phyloP scores from a whole-genome alignment of 2,888 invertebrate genomes.

The Blastobasis adustella region DNA sequence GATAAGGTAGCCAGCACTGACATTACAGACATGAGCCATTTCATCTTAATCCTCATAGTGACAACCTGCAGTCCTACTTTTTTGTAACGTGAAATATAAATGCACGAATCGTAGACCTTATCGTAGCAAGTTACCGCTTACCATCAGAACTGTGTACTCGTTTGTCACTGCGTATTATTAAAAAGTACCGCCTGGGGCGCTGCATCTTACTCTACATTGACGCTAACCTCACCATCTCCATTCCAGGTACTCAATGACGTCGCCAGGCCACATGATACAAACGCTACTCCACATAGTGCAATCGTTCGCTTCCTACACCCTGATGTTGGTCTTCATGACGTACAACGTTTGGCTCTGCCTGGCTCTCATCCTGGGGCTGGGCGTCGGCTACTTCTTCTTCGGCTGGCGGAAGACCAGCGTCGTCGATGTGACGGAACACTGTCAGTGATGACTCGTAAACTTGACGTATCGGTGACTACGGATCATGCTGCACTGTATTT shows the following conservation, averaged over 20 bases:
- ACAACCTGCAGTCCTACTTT: too few relatives aligned
- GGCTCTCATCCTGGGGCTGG: constrained; percentile 91
- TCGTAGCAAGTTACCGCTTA: too few relatives aligned
- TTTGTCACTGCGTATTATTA: too few relatives aligned
- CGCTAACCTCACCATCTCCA: background rate
- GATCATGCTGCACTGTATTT: too few relatives aligned
- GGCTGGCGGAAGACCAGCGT: constrained; percentile 95
- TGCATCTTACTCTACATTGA: background rate
- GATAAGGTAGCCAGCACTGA: too few relatives aligned
- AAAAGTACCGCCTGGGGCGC: too few relatives aligned
- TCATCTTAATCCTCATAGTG: too few relatives aligned
- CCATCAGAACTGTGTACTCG: too few relatives aligned
- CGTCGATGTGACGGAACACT: constrained; percentile 94
- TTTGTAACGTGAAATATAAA: too few relatives aligned
- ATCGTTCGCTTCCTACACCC: constrained; percentile 90
- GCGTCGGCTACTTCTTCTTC: constrained; percentile 93
- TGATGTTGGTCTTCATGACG: constrained; percentile 98
- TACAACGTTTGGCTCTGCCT: constrained; percentile 96
- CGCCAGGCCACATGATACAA: constrained; percentile 86
- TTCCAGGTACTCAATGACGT: constrained; percentile 88
- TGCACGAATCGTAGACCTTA: too few relatives aligned
- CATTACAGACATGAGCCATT: too few relatives aligned
- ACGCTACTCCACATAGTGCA: constrained; percentile 91
- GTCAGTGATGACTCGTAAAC: constrained; percentile 67
- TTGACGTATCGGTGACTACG: too few relatives aligned